Conservation (phyloP, 2,797 vertebrate genomes). For the Eulemur mongoz region DNA sequence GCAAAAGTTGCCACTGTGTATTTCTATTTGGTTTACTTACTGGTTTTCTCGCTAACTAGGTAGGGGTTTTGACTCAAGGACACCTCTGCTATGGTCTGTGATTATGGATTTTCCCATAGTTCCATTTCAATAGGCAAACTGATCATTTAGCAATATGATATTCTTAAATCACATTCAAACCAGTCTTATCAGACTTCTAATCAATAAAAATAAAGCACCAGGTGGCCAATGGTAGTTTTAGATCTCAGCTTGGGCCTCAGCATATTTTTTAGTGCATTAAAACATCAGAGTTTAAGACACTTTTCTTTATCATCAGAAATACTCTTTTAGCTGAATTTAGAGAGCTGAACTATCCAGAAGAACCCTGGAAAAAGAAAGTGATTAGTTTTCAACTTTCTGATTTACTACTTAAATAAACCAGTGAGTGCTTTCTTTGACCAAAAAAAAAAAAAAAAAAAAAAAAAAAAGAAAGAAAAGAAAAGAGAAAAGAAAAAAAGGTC, state of each 20-base stretch:
- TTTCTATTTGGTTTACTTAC: not conserved
- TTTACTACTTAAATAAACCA: not conserved
- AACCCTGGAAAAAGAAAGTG: not conserved
- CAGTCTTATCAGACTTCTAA: not conserved
- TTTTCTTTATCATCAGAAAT: not conserved
- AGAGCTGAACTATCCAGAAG: not conserved
- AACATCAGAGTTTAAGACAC: not conserved
- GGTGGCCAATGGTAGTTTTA: not conserved
- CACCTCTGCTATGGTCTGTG: not conserved
- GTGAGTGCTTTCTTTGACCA: not conserved
- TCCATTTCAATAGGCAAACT: not conserved
- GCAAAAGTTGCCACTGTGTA: not conserved
- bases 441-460: not conserved
- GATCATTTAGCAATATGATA: not conserved
- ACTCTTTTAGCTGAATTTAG: not conserved
- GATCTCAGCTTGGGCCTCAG: not conserved
- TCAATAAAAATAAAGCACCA: conserved; percentile 7
- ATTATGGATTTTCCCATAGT: not conserved
- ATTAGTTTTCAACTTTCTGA: not conserved
- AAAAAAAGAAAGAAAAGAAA: not conserved
- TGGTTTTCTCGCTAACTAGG: not conserved
- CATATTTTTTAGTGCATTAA: not conserved
- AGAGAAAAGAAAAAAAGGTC: not conserved
- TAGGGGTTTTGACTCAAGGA: not conserved
- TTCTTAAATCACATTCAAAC: not conserved